These are phyloP conservation scores for Ophioderma brevispina DNA, from an alignment of 35 echinoderm and acorn worm species.

Conservation along the genomic window DNA sequence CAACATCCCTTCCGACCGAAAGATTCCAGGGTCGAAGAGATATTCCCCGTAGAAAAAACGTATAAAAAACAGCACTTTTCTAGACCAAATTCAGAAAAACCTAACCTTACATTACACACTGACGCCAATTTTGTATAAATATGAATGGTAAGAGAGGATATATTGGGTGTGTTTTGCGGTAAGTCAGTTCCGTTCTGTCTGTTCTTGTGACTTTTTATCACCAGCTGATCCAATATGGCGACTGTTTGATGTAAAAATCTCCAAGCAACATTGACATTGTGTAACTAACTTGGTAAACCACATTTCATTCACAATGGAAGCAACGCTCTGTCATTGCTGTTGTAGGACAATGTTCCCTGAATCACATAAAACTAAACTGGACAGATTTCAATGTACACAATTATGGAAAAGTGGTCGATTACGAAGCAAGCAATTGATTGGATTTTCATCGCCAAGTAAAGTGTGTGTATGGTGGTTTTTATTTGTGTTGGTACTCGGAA, in stretches of 20 bases:
- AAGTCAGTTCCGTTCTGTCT: background rate
- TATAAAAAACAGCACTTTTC: background rate
- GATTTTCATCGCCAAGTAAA: background rate
- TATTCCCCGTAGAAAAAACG: background rate
- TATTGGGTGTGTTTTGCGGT: background rate
- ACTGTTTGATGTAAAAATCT: conserved; percentile 3
- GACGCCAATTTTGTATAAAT: background rate
- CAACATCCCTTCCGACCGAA: background rate
- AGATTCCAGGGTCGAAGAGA: background rate
- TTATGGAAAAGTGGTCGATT: conserved; percentile 41
- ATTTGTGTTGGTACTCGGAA: background rate
- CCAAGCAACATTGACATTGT: background rate
- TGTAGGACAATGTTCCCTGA: background rate
- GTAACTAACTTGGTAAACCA: background rate
- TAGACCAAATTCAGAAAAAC: background rate
- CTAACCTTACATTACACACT: background rate
- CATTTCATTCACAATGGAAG: background rate
- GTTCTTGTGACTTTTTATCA: background rate
- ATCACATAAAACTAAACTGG: background rate
- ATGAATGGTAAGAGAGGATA: background rate
- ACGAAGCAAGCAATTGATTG: background rate
- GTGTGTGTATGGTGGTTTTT: background rate
- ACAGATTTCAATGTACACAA: conserved; percentile 19
- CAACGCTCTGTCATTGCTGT: background rate
- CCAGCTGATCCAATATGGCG: conserved; percentile 23